Evolutionary conservation across 2,888 invertebrate species (phyloP).

Genomic region (Allolobophora icterica): DNA sequence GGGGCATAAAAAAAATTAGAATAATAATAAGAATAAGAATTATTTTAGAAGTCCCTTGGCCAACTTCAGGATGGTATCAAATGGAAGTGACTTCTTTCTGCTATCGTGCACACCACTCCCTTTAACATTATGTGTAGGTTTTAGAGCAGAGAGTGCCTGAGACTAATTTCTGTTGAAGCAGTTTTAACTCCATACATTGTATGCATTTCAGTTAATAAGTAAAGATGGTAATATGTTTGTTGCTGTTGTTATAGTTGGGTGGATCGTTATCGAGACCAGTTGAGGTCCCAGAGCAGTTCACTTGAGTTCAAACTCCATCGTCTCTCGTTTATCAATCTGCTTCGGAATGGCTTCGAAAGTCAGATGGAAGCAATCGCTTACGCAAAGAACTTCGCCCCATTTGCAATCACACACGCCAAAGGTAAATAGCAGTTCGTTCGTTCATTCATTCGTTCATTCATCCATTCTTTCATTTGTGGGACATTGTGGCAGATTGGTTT

Average conservation of each 20-base stretch:
- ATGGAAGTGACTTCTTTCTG: no score
- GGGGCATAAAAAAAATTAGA: no score
- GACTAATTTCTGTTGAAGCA: no score
- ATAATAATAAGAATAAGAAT: no score
- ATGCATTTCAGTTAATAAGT: neutral
- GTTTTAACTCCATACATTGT: neutral
- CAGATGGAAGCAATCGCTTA: conserved; percentile 86
- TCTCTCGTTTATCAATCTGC: conserved; percentile 78
- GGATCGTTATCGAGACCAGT: conserved; percentile 75
- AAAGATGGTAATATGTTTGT: neutral
- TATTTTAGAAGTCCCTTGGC: no score
- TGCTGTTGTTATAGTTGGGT: conserved; percentile 74
- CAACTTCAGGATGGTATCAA: no score
- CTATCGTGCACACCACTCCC: no score
- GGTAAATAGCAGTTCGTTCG: conserved; percentile 65
- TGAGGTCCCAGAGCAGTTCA: conserved; percentile 73
- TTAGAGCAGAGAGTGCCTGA: no score
- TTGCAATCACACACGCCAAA: conserved; percentile 79
- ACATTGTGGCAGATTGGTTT: neutral
- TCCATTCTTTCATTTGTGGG: neutral
- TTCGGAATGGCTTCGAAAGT: conserved; percentile 73
- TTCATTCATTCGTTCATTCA: no score
- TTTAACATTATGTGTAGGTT: no score
- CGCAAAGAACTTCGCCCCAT: conserved; percentile 81
- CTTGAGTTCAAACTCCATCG: conserved; percentile 84